Percentiles rank a stretch among this genome's conserved stretches.
These are phyloP conservation scores for Pantherophis alleghaniensis DNA, from an alignment of 2,797 vertebrate species.

Conservation along the genomic window DNA sequence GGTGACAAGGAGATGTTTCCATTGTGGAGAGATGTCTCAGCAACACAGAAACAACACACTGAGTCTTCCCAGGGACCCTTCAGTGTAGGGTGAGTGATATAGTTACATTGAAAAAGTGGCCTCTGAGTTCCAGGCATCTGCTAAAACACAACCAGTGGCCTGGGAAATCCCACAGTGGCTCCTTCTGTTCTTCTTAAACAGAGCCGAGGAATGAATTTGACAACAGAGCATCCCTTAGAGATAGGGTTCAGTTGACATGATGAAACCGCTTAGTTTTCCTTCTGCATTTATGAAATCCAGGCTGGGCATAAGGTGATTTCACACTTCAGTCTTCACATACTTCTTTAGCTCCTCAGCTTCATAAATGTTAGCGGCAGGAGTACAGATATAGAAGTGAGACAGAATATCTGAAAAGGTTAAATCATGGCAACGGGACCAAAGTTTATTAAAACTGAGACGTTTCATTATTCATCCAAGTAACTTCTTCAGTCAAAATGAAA, in stretches of 20 bases:
- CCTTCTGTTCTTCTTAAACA: neutral
- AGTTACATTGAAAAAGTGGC: neutral
- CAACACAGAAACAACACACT: neutral
- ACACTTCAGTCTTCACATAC: neutral
- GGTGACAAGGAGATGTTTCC: neutral
- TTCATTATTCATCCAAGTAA: neutral
- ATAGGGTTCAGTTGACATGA: neutral
- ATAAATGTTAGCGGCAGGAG: neutral
- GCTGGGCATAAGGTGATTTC: neutral
- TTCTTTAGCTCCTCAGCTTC: neutral
- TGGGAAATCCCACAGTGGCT: neutral
- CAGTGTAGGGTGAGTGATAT: neutral
- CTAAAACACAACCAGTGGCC: neutral
- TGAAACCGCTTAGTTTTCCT: neutral
- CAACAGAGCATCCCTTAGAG: neutral
- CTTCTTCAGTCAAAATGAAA: neutral
- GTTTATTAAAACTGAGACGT: no score
- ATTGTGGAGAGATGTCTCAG: neutral
- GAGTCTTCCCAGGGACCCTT: neutral
- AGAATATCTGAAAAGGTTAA: neutral
- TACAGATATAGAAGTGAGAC: neutral
- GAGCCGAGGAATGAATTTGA: neutral
- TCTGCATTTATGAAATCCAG: neutral
- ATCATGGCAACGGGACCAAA: neutral
- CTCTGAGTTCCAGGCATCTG: neutral